Evolutionary conservation across 2,113 vertebrate species (phyloP), one percentile per base, ranked within the genome.

Genomic region (Apodemus sylvaticus): DNA sequence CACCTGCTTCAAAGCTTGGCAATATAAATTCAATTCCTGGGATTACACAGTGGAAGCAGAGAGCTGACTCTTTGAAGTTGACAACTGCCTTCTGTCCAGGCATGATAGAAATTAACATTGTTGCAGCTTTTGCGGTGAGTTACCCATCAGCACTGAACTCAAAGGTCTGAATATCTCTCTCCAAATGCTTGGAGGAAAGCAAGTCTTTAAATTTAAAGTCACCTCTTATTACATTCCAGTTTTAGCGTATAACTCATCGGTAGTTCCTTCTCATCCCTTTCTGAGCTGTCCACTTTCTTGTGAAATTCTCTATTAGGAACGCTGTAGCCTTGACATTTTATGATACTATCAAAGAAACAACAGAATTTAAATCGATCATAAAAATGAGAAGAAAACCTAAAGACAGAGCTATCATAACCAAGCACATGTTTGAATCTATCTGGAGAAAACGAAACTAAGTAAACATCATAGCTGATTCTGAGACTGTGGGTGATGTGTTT

Each of bases 351-450:
- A 51, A 90, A 95, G 12, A 94, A 87, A 70, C 70, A 62, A 70
- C 76, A 71, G 19, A 88, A 74, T 89, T 93, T n/a, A 82, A 86
- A 94, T 45, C 73, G 34, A 48, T 94, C 20, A 36, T 94, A 51
- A 95, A 95, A 86, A 86, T 91, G 45, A 86, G 62, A 51, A 93
- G 68, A 93, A 89, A 96, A 91, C 64, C 11, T 68, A 8, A 62
- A 86, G 86, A n/a, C 13, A 62, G 20, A 55, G 87, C 64, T 86
- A n/a, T 85, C 16, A 71, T 68, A 91, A 64, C 89, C 93, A 53
- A 51, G 3, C 7, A 6, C 68, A 22, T n/a, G 7, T 79, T 89
- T 93, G 71, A 94, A 26, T 81, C 6, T 58, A 62, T 39, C 42
- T 58, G 14, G 39, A 26, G 58, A 6, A 22, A 87, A 87, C 14